A percentile compares a stretch with the other conserved stretches of the same genome.
Evolutionary conservation across 2,113 vertebrate genomes (phyloP).

Genomic region (Electrona antarctica): DNA sequence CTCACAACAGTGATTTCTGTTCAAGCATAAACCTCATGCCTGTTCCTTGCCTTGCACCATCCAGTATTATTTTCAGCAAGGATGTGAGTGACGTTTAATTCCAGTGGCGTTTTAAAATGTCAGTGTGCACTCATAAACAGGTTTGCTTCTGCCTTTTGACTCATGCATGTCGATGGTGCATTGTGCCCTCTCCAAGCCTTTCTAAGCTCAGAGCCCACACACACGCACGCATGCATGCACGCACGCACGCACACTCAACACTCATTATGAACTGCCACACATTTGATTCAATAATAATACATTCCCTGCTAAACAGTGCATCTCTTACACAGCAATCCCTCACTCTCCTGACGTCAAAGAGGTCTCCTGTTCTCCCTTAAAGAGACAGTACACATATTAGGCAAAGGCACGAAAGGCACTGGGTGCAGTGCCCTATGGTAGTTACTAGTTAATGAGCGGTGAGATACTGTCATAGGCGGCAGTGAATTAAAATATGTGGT

Average conservation of each 20-base stretch:
- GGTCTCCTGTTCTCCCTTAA: conserved; percentile 65
- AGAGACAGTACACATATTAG: conserved; percentile 50
- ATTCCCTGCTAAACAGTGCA: conserved; percentile 9
- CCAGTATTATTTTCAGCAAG: conserved; percentile 30
- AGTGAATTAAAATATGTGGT: not conserved
- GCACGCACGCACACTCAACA: not conserved
- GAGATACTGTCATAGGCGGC: conserved; percentile 11
- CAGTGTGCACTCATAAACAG: conserved; percentile 23
- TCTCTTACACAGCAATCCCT: conserved; percentile 57
- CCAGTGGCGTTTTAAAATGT: conserved; percentile 19
- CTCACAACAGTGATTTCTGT: not conserved
- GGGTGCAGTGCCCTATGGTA: conserved; percentile 15
- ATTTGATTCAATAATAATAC: not conserved
- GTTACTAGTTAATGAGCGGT: not conserved
- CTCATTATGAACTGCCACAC: not conserved
- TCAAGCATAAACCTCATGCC: not conserved
- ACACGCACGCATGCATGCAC: conserved; percentile 3
- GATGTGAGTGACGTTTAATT: conserved; percentile 5
- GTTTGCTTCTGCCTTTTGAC: conserved; percentile 40
- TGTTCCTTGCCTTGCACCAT: not conserved
- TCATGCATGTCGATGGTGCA: not conserved
- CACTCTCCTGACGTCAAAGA: conserved; percentile 71
- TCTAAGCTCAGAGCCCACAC: conserved; percentile 2
- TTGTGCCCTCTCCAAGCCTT: not conserved
- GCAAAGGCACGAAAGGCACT: not conserved